A percentile compares a stretch with the other conserved stretches of the same genome.
phyloP scores from a whole-genome alignment of 1,140 invertebrate species.

The Solen grandis region DNA sequence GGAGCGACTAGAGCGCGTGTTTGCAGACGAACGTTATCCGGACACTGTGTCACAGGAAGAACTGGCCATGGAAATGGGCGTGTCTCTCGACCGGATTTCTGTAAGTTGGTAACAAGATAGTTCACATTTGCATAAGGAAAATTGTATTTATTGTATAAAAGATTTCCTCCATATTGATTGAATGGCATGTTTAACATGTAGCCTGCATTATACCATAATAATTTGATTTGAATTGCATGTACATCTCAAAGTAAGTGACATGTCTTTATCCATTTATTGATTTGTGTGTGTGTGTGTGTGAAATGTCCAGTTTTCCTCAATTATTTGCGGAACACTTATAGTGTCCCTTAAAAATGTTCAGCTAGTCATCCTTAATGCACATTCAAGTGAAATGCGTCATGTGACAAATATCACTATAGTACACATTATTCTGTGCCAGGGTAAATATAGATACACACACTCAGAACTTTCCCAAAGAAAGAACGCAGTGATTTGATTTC shows the following conservation, averaged over 20 bases:
- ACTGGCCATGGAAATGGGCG: conserved; percentile 43
- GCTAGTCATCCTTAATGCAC: no score
- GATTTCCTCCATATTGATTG: background rate
- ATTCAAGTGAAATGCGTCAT: no score
- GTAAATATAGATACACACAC: no score
- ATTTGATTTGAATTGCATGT: background rate
- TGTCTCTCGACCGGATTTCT: conserved; percentile 54
- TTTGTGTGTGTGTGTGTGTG: background rate
- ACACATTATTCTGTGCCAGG: no score
- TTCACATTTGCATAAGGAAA: background rate
- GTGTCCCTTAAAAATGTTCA: no score
- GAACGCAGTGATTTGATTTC: no score
- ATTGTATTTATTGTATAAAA: background rate
- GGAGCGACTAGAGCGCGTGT: conserved; percentile 49
- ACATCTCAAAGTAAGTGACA: background rate
- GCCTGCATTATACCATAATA: background rate
- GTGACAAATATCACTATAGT: no score
- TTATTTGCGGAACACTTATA: no score
- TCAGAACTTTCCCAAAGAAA: no score
- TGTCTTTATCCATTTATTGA: background rate
- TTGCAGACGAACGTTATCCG: conserved; percentile 55
- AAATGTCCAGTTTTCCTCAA: no score
- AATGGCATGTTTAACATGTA: background rate
- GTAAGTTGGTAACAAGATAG: no score
- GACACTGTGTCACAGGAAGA: conserved; percentile 47